phyloP scores from a whole-genome alignment of 2,888 invertebrate genomes.

The Volucella bombylans region DNA sequence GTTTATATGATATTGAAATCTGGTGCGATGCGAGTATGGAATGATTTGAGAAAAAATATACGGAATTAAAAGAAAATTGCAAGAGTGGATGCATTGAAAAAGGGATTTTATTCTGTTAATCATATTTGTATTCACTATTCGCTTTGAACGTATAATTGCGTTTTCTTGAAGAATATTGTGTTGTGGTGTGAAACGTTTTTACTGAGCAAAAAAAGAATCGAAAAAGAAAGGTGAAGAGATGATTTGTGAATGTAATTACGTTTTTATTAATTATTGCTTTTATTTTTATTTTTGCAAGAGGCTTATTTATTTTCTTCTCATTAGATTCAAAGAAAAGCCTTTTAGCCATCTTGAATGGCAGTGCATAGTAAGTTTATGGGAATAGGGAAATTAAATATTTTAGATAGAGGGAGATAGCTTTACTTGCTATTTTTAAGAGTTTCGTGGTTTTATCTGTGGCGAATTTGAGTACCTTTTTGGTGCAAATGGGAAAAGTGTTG shows the following conservation, averaged over 20 bases:
- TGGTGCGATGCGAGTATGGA: conserved; percentile 61
- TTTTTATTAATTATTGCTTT: conserved; percentile 4
- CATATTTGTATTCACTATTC: conserved; percentile 57
- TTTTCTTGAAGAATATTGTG: conserved; percentile 37
- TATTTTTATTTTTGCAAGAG: neutral
- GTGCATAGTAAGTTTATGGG: neutral
- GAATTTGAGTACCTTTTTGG: too few relatives aligned
- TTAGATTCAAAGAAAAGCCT: neutral
- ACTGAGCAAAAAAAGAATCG: conserved; percentile 29
- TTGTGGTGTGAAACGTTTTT: conserved; percentile 44
- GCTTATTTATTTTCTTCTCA: conserved; percentile 18
- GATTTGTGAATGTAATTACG: conserved; percentile 54
- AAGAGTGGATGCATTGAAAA: conserved; percentile 65
- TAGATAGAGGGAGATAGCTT: conserved; percentile 4
- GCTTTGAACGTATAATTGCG: conserved; percentile 30
- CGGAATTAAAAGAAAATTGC: conserved; percentile 25
- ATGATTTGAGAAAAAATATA: conserved; percentile 46
- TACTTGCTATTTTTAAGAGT: neutral
- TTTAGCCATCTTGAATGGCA: conserved; percentile 25
- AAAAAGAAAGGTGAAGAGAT: conserved; percentile 66
- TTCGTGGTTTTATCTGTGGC: too few relatives aligned
- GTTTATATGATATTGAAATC: conserved; percentile 27
- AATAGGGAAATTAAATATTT: neutral
- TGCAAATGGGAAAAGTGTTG: too few relatives aligned
- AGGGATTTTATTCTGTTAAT: conserved; percentile 55